Evolutionary conservation across 2,113 vertebrate species (phyloP), one percentile per base, ranked within the genome.

Genomic region (Cyprichromis sp.): DNA sequence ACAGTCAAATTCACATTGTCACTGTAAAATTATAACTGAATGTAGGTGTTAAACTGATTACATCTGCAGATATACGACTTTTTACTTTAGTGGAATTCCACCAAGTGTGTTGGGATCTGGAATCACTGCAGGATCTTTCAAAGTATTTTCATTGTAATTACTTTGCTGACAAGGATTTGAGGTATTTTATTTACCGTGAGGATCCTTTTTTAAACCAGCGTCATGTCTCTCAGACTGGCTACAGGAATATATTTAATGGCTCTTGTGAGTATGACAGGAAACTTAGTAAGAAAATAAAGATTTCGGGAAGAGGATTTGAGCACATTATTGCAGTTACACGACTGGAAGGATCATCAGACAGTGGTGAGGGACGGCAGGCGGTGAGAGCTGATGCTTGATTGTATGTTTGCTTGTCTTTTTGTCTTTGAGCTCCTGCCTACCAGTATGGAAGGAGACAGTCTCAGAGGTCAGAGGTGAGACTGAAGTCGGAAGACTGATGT

Each of bases 1-100:
- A 24, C 1, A 4, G 5, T 71, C 36, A 71, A 3, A 21, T 68
- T 68, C 36, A 1, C 11, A 71, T 40, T 2, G 17, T 40, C 63
- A 2, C 19, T 14, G 63, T 40, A 21, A 68, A 0, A 68, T 24
- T 71, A 9, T 40, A 40, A 0, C 36, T 24, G 12, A 68, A 40
- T 40, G 36, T 0, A 21, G 11, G 7, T 68, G 40, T 24, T 0
- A 24, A 68, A 68, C 36, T 24, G 7, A 24, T 71, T 42, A 24
- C 38, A 42, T 42, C 36, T 42, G 36, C 66, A 71, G 36, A 24
- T 24, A 71, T 24, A 9, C 8, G 34, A 68, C 61, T 68, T n/a
- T 38, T 0, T 36, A 38, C 61, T 63, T n/a, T n/a, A n/a, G n/a
- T n/a, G n/a, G n/a, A n/a, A n/a, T n/a, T n/a, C n/a, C n/a, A n/a